Evolutionary conservation across 2,113 vertebrate genomes (phyloP), one percentile per base, ranked within the genome.

Genomic region (Coreoperca whiteheadi): DNA sequence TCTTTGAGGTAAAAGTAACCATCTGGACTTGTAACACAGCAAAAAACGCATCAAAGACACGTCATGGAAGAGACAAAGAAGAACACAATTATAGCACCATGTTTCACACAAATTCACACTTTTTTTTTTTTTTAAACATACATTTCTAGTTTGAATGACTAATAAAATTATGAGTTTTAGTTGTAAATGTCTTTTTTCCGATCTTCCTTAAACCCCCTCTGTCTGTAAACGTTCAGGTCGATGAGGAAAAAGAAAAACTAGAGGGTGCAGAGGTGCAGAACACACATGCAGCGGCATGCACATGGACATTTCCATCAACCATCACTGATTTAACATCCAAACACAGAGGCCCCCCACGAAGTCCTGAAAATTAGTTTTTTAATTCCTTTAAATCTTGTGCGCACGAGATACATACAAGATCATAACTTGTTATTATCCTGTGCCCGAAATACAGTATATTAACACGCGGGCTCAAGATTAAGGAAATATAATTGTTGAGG

Each of bases 211-310:
- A 51, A 51, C 10, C 12, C 4, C 20, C 20, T 50, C 20, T 53
- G 18, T 51, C 50, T 61, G 59, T 61, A 37, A 37, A 21, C 2
- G 1, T 14, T 39, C 10, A 23, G 34, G 14, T 64, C 5, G 2
- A 34, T 6, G 28, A 61, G n/a, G 2, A 28, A 59, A 59, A 21
- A 50, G 37, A 23, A 3, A 60, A 51, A 53, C 54, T 12, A 7
- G 2, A 57, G 28, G 23, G 65, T 65, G 68, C 34, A 68, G 23
- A 76, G 7, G 57, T 84, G 72, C 64, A 73, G 48, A 66, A 65
- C 54, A 68, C 50, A 37, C 87, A 88, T 82, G 88, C 87, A 77
- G 86, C 46, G 79, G 69, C 87, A 78, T 91, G 88, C 88, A 80
- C 59, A 15, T 53, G 39, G 54, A 30, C 1, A 23, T 66, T 77